Evolutionary conservation across 2,113 vertebrate species (phyloP), one percentile per base, ranked within the genome.

Genomic region (Passerina amoena): DNA sequence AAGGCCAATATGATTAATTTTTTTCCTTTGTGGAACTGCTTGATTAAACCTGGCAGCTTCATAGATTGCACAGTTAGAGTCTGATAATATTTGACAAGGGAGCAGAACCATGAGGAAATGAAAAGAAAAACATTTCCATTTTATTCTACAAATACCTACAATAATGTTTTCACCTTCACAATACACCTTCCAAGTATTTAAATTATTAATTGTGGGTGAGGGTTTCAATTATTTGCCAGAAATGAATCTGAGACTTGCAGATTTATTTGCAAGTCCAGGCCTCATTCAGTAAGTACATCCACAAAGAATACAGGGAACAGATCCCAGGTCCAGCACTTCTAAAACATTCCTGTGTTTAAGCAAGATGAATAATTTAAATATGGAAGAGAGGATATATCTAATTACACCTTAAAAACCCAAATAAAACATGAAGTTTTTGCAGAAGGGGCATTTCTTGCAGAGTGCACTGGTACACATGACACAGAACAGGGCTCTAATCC

Each of bases 11-110:
- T 25, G 35, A 88, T 71, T 86, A 69, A 11, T 86, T 86, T 83
- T 83, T 77, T 90, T 48, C 13, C 37, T 85, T 83, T 70, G 59
- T 54, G 47, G 24, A 88, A 53, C 64, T 47, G 38, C 80, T 70
- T 86, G 83, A 96, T 93, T 80, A 94, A 93, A 63, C 16, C 64
- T 84, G 94, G 86, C 92, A 95, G 90, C 59, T 65, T 76, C 71
- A 63, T 4, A 86, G 77, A 88, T 25, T 51, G 56, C 83, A 86
- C 45, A 70, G 59, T 88, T 70, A 88, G 57, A 88, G n/a, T 73
- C 51, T 86, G 86, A 93, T 90, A 54, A 37, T 56, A 83, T 51
- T 63, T 92, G 83, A 95, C 86, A 97, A 86, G 86, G 27, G 64
- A 94, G 22, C 40, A 90, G 79, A 95, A 92, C 64, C 82, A 68